Base-by-base conservation (phyloP, 2,113 vertebrate species). In the Bubo scandiacus region DNA sequence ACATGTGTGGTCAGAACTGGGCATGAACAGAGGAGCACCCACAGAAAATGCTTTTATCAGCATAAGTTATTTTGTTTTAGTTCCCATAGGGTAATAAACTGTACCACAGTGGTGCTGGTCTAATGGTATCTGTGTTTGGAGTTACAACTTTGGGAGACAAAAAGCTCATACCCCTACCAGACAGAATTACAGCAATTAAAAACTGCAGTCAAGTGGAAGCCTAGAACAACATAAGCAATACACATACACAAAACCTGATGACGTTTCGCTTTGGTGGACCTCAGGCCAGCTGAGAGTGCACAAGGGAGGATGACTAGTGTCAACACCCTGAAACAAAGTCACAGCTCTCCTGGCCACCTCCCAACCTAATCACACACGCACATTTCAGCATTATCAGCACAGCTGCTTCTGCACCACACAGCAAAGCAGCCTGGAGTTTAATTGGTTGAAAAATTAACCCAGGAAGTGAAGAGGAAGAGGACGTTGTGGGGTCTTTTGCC, bases 361-460 rank as follows among this genome's bases (percentile, higher is more conserved):
- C 86, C 91, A 96, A 0, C 20, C 26, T 71, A 81, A 93, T 93
- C 78, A 71, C 59, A 73, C 55, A 49, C 0, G 1, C 21, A 45
- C 75, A 30, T 74, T 88, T 91, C 77, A 92, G 88, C 88, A 74
- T 74, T 55, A 88, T 74, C 92, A 94, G 88, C 88, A 71, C 83
- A 92, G 92, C 83, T 86, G 82, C 49, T 95, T 88, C 92, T 83
- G 71, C 51, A 77, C n/a, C 59, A 42, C 23, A 38, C 72, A 74
- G 86, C 21, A 94, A 81, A 88, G 42, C 59, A 81, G 27, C n/a
- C 55, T 18, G 29, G 19, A 57, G 75, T 32, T 84, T 86, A 96
- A 74, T 65, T 62, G 34, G n/a, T 77, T 81, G 59, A 89, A 94
- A 93, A 94, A 83, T 81, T 70, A 94, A 93, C 88, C 15, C 54